phyloP scores from a whole-genome alignment of 2,797 vertebrate genomes.

The Aphelocoma californica region DNA sequence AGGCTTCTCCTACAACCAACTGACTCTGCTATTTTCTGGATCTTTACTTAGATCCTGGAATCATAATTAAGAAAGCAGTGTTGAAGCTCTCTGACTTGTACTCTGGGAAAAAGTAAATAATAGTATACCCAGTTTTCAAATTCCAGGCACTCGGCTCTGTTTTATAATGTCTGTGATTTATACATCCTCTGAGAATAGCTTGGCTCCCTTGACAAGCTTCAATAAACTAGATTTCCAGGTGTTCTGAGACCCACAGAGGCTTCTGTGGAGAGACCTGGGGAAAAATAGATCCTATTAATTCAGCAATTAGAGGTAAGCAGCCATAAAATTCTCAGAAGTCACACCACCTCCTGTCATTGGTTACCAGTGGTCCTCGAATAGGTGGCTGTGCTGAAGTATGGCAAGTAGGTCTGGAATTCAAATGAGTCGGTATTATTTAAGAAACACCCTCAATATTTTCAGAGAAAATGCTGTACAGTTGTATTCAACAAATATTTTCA shows the following conservation, averaged over 20 bases:
- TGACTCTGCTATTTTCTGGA: neutral
- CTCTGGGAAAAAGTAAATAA: neutral
- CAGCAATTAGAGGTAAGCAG: constrained; percentile 5
- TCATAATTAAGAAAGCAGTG: neutral
- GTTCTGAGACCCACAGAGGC: neutral
- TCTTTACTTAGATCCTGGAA: neutral
- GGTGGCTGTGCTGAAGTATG: neutral
- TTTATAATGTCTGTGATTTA: neutral
- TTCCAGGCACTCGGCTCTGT: neutral
- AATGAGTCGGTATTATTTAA: neutral
- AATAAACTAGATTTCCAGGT: neutral
- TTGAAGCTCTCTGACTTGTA: neutral
- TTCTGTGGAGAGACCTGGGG: neutral
- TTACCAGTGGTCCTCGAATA: neutral
- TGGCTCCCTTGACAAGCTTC: neutral
- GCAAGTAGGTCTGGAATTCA: neutral
- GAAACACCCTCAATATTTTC: neutral
- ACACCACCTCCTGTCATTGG: neutral
- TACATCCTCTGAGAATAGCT: neutral
- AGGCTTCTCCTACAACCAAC: neutral
- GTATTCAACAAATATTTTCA: neutral
- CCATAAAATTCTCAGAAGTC: constrained; percentile 3
- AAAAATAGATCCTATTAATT: neutral
- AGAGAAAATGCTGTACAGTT: neutral
- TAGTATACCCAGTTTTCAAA: neutral